Evolutionary conservation across 2,888 invertebrate genomes (phyloP).

Genomic region (Osmoderma eremita): DNA sequence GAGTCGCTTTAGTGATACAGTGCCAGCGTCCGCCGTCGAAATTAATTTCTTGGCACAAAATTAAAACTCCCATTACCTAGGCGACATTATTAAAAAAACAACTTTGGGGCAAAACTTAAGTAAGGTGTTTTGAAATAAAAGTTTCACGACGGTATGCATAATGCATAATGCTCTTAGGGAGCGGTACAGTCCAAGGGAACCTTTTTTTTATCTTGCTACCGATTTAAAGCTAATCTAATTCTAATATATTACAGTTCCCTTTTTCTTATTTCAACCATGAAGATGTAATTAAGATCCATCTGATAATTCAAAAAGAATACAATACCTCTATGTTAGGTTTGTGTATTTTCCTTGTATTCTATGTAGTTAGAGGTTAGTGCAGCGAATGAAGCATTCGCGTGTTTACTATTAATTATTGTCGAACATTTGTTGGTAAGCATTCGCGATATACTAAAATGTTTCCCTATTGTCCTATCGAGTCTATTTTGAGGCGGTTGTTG

Average conservation of each 20-base stretch:
- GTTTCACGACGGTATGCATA: conserved; percentile 47
- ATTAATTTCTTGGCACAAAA: conserved; percentile 13
- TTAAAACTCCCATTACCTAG: background rate
- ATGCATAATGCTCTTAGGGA: conserved; percentile 45
- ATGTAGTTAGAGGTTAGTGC: background rate
- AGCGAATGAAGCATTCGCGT: conserved; percentile 5
- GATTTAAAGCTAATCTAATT: background rate
- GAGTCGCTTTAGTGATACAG: no score
- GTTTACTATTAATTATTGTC: background rate
- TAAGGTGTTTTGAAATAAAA: conserved; percentile 43
- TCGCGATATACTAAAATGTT: conserved; percentile 9
- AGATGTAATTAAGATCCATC: background rate
- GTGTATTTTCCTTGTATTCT: background rate
- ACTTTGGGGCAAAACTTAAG: background rate
- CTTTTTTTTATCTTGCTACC: conserved; percentile 19
- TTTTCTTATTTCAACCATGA: conserved; percentile 6
- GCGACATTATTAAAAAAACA: conserved; percentile 26
- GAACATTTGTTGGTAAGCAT: background rate
- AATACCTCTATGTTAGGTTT: background rate
- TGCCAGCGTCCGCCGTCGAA: background rate
- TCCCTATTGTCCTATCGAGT: background rate
- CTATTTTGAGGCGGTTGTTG: no score
- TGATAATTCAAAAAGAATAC: background rate
- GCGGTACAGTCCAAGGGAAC: background rate
- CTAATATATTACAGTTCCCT: background rate